Percentiles rank a stretch among this genome's conserved stretches.
Conservation (phyloP, 2,888 invertebrate species). For the Mythimna loreyi region DNA sequence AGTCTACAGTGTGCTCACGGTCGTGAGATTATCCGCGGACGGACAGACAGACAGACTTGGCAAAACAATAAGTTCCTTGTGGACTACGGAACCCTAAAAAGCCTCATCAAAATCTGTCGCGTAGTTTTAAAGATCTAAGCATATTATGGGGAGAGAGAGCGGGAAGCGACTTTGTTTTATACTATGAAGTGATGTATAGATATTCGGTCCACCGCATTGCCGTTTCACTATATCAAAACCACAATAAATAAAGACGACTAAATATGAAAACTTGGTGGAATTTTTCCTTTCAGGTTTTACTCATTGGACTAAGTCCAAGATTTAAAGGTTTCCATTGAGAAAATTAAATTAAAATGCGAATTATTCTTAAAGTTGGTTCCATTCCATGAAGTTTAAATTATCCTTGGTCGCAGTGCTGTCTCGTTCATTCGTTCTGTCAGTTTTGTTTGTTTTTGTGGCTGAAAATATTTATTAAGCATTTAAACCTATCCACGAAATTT, state of each 20-base stretch:
- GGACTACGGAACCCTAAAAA: no score
- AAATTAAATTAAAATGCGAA: conserved; percentile 54
- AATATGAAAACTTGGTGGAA: conserved; percentile 24
- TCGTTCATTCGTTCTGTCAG: not conserved
- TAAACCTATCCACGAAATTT: no score
- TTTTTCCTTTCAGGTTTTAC: conserved; percentile 20
- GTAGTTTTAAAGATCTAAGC: no score
- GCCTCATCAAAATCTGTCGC: no score
- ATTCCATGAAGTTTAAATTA: conserved; percentile 27
- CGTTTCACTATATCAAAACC: conserved; percentile 14
- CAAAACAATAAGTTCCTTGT: no score
- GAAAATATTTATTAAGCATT: no score
- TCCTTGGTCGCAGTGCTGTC: conserved; percentile 2
- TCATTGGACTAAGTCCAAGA: conserved; percentile 49
- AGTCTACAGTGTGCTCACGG: no score
- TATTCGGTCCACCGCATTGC: not conserved
- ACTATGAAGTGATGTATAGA: not conserved
- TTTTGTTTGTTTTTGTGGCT: not conserved
- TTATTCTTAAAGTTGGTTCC: conserved; percentile 34
- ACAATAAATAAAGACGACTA: conserved; percentile 38
- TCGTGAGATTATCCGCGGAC: no score
- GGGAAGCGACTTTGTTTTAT: no score
- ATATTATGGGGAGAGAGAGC: no score
- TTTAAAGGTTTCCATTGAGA: conserved; percentile 47
- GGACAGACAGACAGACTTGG: no score